Evolutionary conservation across 2,113 vertebrate genomes (phyloP).

Genomic region (Sula dactylatra): DNA sequence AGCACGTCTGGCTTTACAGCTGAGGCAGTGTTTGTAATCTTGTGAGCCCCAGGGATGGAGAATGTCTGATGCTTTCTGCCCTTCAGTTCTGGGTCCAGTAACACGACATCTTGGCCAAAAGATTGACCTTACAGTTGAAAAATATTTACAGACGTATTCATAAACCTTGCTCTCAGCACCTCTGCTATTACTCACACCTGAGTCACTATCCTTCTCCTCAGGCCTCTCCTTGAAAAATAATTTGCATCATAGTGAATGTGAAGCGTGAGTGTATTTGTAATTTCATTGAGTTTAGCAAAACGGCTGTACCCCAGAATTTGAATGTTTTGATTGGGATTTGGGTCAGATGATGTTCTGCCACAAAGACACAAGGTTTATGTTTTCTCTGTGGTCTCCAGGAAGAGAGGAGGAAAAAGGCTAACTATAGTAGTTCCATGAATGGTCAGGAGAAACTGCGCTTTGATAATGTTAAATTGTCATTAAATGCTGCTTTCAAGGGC

Average conservation of each 20-base stretch:
- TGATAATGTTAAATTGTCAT: background rate
- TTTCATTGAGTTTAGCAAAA: background rate
- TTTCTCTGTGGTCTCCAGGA: background rate
- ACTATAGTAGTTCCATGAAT: background rate
- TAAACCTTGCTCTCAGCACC: background rate
- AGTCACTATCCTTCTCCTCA: background rate
- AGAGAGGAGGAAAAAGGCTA: background rate
- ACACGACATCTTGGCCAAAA: background rate
- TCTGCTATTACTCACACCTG: background rate
- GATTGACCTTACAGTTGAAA: background rate
- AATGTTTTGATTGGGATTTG: accelerated
- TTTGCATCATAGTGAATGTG: background rate
- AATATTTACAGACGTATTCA: background rate
- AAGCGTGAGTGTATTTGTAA: background rate
- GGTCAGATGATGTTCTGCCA: background rate
- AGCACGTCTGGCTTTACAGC: background rate
- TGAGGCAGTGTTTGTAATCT: background rate
- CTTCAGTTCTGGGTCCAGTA: background rate
- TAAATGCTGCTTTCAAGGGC: background rate
- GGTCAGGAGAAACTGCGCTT: background rate
- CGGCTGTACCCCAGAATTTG: background rate
- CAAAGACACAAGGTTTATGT: background rate
- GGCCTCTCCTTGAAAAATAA: background rate
- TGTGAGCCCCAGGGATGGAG: background rate
- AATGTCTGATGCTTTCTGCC: background rate